These are phyloP conservation scores for Chrysocyon brachyurus DNA, from an alignment of 2,797 vertebrate species.

Conservation along the genomic window DNA sequence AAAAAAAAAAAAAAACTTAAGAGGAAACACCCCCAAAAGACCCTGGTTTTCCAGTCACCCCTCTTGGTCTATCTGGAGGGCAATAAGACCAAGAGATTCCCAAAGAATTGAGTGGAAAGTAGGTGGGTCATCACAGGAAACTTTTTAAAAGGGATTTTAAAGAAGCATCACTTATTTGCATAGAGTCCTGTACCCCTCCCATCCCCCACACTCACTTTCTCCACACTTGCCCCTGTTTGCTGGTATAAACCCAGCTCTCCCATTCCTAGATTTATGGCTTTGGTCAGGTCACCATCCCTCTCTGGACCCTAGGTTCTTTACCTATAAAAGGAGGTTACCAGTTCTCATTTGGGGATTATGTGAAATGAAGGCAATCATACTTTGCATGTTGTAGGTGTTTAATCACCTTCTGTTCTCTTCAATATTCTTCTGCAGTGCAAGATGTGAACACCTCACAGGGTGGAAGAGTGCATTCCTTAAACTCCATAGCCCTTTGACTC, in stretches of 20 bases:
- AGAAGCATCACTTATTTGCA: not conserved
- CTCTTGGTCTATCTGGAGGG: too few species aligned
- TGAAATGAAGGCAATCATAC: not conserved
- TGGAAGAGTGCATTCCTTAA: not conserved
- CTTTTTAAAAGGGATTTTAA: not conserved
- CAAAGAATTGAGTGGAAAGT: not conserved
- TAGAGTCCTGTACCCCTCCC: not conserved
- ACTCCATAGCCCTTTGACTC: not conserved
- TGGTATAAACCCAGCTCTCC: not conserved
- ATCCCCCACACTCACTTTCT: not conserved
- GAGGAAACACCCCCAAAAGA: not conserved
- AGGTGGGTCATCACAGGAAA: not conserved
- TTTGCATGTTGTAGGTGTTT: not conserved
- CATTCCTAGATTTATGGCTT: not conserved
- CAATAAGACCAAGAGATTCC: not conserved
- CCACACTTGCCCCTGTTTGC: not conserved
- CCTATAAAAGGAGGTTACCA: not conserved
- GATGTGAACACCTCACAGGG: not conserved
- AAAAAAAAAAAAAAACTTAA: not conserved
- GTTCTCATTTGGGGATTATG: not conserved
- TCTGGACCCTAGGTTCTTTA: slow-evolving; percentile 53
- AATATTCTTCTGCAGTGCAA: not conserved
- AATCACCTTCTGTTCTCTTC: not conserved
- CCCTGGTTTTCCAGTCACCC: not conserved
- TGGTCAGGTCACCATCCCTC: not conserved